Evolutionary conservation across 1,140 invertebrate species (phyloP).

Genomic region (Drosophila sproati): DNA sequence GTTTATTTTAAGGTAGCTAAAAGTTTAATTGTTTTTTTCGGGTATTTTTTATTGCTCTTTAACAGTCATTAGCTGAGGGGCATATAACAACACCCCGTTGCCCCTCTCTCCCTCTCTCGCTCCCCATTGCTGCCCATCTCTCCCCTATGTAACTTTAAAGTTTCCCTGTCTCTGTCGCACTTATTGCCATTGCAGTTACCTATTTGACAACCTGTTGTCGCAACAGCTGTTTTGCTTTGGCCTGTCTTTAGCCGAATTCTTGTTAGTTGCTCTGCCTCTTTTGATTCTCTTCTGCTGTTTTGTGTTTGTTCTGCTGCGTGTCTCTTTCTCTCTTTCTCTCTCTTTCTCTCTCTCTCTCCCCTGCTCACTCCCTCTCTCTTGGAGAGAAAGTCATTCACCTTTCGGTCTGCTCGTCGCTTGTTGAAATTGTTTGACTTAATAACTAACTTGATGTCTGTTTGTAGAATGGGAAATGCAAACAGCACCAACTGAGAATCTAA

Average conservation of each 20-base stretch:
- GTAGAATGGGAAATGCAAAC: constrained; percentile 61
- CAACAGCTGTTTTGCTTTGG: constrained; percentile 32
- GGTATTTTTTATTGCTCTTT: constrained; percentile 55
- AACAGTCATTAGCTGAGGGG: constrained; percentile 58
- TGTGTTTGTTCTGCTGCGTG: constrained; percentile 24
- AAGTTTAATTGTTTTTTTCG: background rate
- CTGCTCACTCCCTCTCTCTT: constrained; percentile 7
- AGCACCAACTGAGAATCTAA: constrained; percentile 1
- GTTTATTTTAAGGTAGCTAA: background rate
- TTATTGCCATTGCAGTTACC: background rate
- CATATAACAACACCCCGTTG: constrained; percentile 17
- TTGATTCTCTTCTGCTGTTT: constrained; percentile 33
- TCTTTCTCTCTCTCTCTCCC: background rate
- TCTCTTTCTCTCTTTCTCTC: background rate
- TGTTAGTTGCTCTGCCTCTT: constrained; percentile 18
- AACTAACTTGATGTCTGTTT: constrained; percentile 46
- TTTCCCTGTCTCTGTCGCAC: background rate
- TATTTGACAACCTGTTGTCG: constrained; percentile 37
- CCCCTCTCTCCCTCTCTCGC: background rate
- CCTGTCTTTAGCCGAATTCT: constrained; percentile 37
- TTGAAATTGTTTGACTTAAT: constrained; percentile 49
- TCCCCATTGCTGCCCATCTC: background rate
- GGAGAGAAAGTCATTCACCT: constrained; percentile 80
- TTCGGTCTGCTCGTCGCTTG: constrained; percentile 41
- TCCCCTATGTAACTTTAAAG: background rate